Evolutionary conservation across 2,113 vertebrate genomes (phyloP).

Genomic region (Melanostigma gelatinosum): DNA sequence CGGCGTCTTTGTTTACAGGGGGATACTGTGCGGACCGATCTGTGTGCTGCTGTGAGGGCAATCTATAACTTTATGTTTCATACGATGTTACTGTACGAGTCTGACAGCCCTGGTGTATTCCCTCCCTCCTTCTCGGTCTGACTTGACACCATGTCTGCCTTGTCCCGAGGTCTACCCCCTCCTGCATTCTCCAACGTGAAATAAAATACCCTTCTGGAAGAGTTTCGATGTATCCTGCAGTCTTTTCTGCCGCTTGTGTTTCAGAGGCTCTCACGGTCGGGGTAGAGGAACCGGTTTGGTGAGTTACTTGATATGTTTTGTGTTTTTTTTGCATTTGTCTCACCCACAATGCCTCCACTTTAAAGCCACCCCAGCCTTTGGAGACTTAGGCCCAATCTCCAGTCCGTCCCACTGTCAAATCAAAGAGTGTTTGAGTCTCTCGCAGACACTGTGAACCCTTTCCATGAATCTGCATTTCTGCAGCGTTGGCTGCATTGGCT

Average conservation of each 20-base stretch:
- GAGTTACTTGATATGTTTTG: conserved; percentile 54
- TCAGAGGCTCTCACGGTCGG: conserved; percentile 14
- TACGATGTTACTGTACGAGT: conserved; percentile 30
- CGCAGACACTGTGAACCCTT: too few relatives aligned
- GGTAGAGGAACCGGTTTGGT: conserved; percentile 44
- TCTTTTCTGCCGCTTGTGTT: conserved; percentile 43
- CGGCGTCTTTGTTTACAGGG: conserved; percentile 41
- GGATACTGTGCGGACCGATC: conserved; percentile 13
- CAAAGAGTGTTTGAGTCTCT: too few relatives aligned
- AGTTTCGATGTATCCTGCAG: conserved; percentile 19
- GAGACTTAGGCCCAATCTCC: too few relatives aligned
- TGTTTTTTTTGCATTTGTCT: conserved; percentile 52
- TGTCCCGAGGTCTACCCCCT: conserved; percentile 40
- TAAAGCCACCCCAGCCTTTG: conserved; percentile 1
- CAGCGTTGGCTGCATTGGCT: too few relatives aligned
- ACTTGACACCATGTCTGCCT: conserved; percentile 66
- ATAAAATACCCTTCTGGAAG: conserved; percentile 75
- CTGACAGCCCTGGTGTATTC: conserved; percentile 24
- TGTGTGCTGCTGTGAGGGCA: conserved; percentile 40
- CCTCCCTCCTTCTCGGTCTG: conserved; percentile 27
- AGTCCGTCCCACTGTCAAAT: too few relatives aligned
- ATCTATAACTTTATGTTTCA: conserved; percentile 29
- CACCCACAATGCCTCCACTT: conserved; percentile 31
- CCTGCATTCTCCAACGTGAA: conserved; percentile 73
- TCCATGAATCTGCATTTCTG: too few relatives aligned